Evolutionary conservation across 2,797 vertebrate species (phyloP), one percentile per base, ranked within the genome.

Genomic region (Crocodylus rhombifer): DNA sequence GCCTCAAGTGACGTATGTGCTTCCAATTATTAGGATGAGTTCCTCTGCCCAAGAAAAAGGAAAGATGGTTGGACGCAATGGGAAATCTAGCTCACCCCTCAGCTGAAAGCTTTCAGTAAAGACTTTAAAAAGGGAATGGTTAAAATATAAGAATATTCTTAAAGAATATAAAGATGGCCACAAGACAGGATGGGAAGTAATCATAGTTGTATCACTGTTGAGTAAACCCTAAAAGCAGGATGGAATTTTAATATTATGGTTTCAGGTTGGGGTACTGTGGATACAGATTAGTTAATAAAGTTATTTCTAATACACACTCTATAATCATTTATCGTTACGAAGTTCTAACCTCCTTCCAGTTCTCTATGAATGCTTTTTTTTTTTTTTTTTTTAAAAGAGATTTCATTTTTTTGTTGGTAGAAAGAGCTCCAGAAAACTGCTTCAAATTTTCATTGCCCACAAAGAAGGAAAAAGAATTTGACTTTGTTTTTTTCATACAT

Each of bases 341-440:
- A 51, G 14, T 14, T 83, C 15, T 83, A 14, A 17, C 20, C 67
- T 80, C 60, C 21, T 69, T 86, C 28, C 61, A 81, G 16, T 33
- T 79, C 2, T 62, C 77, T 75, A 3, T 1, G 2, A 69, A 23
- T 1, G 23, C 64, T 81, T 79, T 73, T 60, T n/a, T 75, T 0
- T 60, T n/a, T 75, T 0, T 62, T 1, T 0, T 36, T 81, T 82
- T 62, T 14, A 65, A 88, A 65, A 88, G 7, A 65, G 1, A 7
- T 26, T 51, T 51, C 42, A 51, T 51, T 51, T 51, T 42, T 51
- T 51, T 51, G 42, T 51, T 51, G 42, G 42, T 51, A 51, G 9
- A 51, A 51, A 51, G 10, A 51, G 13, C 73, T 82, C 63, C 74
- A 36, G n/a, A 77, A 25, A 30, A 5, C 11, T 18, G 64, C 55